Percentiles rank a stretch among this genome's conserved stretches.
Conservation (phyloP, 2,797 vertebrate genomes). For the Pempheris klunzingeri region DNA sequence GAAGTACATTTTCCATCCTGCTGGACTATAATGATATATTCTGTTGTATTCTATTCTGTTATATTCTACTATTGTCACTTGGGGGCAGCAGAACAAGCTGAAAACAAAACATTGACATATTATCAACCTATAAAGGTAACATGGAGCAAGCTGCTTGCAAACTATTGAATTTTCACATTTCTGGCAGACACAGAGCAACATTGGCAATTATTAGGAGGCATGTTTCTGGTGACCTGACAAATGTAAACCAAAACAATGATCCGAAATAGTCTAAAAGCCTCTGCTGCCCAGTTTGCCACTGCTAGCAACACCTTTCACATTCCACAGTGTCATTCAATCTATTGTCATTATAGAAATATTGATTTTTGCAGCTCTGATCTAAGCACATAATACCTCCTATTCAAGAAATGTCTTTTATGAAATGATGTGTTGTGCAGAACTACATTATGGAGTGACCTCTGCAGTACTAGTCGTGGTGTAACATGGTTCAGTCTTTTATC, state of each 20-base stretch:
- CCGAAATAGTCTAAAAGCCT: background rate
- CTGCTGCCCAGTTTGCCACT: background rate
- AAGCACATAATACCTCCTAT: background rate
- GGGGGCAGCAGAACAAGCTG: slow-evolving; percentile 1
- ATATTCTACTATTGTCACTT: background rate
- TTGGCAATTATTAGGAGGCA: background rate
- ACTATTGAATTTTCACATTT: background rate
- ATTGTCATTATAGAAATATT: background rate
- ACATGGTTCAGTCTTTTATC: slow-evolving; percentile 5
- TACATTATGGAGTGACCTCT: background rate
- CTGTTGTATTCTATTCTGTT: no score
- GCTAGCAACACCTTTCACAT: background rate
- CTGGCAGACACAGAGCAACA: background rate
- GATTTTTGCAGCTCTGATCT: background rate
- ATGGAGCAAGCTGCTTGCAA: no score
- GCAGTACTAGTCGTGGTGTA: background rate
- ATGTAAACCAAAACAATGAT: slow-evolving; percentile 3
- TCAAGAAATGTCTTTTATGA: slow-evolving; percentile 7
- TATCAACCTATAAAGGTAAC: background rate
- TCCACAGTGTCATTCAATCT: background rate
- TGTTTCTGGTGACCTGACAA: background rate
- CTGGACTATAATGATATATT: no score
- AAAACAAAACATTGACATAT: background rate
- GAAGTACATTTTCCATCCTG: no score
- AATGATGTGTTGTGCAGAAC: background rate